Evolutionary conservation across 1,140 invertebrate species (phyloP).

Genomic region (Orchestia grillus): DNA sequence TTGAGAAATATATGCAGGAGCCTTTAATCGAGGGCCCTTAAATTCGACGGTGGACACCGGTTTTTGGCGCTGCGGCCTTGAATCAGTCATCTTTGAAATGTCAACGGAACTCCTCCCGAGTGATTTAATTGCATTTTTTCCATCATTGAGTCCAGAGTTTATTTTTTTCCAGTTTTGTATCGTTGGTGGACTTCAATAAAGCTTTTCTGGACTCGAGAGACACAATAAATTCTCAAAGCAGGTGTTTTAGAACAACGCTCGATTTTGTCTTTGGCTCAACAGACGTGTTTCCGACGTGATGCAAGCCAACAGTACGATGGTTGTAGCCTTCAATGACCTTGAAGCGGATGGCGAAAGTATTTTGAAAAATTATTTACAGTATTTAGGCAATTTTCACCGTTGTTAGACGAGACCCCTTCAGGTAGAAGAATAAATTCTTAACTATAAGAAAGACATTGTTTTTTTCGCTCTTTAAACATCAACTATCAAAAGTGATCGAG

Average conservation of each 20-base stretch:
- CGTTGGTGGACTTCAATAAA: not conserved
- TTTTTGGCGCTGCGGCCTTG: not conserved
- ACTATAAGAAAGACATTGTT: not conserved
- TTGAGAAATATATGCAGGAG: not conserved
- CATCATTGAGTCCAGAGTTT: not conserved
- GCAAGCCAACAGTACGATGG: too few relatives aligned
- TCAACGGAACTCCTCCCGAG: not conserved
- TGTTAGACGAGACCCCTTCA: not conserved
- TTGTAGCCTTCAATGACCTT: not conserved
- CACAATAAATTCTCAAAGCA: not conserved
- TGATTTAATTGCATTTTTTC: not conserved
- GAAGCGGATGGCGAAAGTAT: not conserved
- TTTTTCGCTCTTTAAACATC: not conserved
- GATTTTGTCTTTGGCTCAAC: not conserved
- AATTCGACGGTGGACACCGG: not conserved
- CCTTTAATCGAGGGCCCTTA: not conserved
- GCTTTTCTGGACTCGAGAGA: not conserved
- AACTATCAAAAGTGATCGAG: too few relatives aligned
- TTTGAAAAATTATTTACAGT: not conserved
- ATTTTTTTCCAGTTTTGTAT: not conserved
- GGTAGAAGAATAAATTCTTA: not conserved
- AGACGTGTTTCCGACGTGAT: not conserved
- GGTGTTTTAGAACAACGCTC: not conserved
- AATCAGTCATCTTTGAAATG: not conserved
- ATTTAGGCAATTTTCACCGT: not conserved